These are phyloP conservation scores for Naja naja DNA, from an alignment of 2,113 vertebrate species.

Conservation along the genomic window DNA sequence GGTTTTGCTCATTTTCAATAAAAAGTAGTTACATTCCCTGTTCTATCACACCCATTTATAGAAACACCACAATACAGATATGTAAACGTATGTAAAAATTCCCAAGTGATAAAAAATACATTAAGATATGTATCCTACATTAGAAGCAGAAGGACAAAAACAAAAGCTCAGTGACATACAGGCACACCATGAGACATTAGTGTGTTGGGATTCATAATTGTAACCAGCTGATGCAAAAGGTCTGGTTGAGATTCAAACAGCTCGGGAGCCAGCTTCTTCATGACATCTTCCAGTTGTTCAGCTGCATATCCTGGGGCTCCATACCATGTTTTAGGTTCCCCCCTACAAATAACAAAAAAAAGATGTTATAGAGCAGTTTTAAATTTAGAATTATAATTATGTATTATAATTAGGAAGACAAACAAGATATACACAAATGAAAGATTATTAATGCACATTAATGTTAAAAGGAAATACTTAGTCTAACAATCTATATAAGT, in stretches of 20 bases:
- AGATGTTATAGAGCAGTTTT: background rate
- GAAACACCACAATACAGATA: background rate
- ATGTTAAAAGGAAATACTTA: slow-evolving; percentile 3
- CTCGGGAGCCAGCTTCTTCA: slow-evolving; percentile 96
- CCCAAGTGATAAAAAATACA: slow-evolving; percentile 10
- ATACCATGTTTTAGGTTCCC: slow-evolving; percentile 99
- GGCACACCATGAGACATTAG: slow-evolving; percentile 95
- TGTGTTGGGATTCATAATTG: slow-evolving; percentile 99
- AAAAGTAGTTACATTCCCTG: slow-evolving; percentile 32
- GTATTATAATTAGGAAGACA: background rate
- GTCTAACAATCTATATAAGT: background rate
- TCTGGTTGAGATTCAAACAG: slow-evolving; percentile 96
- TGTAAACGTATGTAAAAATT: slow-evolving; percentile 26
- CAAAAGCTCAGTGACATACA: slow-evolving; percentile 74
- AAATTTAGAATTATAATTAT: background rate
- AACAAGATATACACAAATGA: background rate
- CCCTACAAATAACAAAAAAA: slow-evolving; percentile 74
- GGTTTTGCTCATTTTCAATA: background rate
- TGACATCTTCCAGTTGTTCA: slow-evolving; percentile 93
- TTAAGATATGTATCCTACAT: slow-evolving; percentile 24
- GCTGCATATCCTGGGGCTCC: slow-evolving; percentile 95
- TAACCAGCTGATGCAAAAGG: slow-evolving; percentile 96
- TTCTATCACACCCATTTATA: slow-evolving; percentile 21
- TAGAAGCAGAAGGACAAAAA: slow-evolving; percentile 15
- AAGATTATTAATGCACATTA: slow-evolving; percentile 9